Conservation (phyloP, 1,140 invertebrate genomes). For the Trypoxylus dichotomus region DNA sequence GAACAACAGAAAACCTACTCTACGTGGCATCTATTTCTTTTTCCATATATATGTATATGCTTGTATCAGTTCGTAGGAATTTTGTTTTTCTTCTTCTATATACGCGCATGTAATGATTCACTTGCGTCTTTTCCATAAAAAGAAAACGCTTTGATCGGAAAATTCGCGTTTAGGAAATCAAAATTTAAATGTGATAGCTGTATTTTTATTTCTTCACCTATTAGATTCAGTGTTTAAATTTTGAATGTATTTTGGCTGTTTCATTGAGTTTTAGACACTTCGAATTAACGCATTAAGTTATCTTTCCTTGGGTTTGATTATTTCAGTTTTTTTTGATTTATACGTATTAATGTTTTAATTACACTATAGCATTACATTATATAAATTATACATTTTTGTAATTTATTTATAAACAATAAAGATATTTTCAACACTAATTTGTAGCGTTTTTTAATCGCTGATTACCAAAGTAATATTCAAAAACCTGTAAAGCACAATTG, state of each 20-base stretch:
- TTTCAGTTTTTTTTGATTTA: neutral
- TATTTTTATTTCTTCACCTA: neutral
- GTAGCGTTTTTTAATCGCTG: neutral
- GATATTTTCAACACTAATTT: slow-evolving; percentile 27
- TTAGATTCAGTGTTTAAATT: neutral
- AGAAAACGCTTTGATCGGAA: neutral
- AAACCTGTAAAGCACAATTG: no score
- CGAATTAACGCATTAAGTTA: neutral
- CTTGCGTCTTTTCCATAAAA: slow-evolving; percentile 8
- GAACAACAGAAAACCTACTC: neutral
- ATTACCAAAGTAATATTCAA: neutral
- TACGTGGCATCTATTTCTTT: slow-evolving; percentile 8
- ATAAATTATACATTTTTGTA: slow-evolving; percentile 34
- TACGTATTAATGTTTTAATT: slow-evolving; percentile 14
- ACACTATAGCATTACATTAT: slow-evolving; percentile 10
- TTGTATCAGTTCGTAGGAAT: slow-evolving; percentile 4
- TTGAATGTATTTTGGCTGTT: neutral
- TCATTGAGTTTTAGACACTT: neutral
- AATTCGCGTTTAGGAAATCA: neutral
- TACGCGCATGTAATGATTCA: neutral
- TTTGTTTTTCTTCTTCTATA: neutral
- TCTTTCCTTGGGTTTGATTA: slow-evolving; percentile 3
- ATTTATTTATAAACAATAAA: slow-evolving; percentile 40
- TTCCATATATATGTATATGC: slow-evolving; percentile 21
- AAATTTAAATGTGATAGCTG: slow-evolving; percentile 15